Conservation (phyloP, 1,140 invertebrate species). For the Orchesella cincta region DNA sequence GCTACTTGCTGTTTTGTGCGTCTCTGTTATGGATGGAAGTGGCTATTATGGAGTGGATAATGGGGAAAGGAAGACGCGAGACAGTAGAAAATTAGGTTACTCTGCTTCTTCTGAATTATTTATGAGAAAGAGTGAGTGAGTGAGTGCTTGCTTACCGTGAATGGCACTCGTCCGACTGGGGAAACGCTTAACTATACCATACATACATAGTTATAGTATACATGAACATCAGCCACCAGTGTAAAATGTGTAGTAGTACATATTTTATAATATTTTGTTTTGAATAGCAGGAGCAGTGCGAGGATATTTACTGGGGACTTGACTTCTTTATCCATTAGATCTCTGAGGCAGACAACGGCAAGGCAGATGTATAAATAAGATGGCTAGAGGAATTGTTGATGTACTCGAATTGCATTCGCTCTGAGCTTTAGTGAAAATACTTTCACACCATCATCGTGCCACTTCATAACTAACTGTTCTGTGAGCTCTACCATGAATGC, state of each 20-base stretch:
- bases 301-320: neutral
- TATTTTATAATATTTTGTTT: constrained; percentile 11
- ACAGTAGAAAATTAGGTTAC: constrained; percentile 48
- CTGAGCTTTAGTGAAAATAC: too few relatives aligned
- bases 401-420: too few relatives aligned
- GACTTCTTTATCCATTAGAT: neutral
- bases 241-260: too few relatives aligned
- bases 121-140: constrained; percentile 38
- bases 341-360: neutral
- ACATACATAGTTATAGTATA: too few relatives aligned
- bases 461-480: too few relatives aligned
- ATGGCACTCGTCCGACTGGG: neutral
- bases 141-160: neutral
- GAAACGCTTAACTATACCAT: neutral
- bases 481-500: too few relatives aligned
- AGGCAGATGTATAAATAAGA: neutral
- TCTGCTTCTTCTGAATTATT: constrained; percentile 46
- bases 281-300: too few relatives aligned
- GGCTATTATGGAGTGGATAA: constrained; percentile 34
- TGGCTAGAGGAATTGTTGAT: too few relatives aligned
- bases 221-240: too few relatives aligned
- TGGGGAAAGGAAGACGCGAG: constrained; percentile 44
- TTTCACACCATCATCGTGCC: too few relatives aligned
- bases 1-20: neutral
- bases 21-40: constrained; percentile 17